Evolutionary conservation across 1,140 invertebrate species (phyloP).

Genomic region (Meloidogyne exigua): DNA sequence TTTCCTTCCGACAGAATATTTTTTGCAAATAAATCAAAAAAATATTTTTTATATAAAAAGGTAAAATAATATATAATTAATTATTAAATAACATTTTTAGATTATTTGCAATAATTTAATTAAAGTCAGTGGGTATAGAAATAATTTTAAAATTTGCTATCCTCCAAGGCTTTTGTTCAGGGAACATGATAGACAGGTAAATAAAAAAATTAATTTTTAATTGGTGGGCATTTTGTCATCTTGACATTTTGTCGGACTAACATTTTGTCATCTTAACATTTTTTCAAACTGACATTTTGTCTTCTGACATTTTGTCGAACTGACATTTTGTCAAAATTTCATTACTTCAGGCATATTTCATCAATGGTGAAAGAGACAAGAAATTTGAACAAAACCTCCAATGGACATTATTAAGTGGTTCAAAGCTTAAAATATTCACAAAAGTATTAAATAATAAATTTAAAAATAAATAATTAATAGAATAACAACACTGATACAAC

Average conservation of each 20-base stretch:
- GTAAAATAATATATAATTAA: no score
- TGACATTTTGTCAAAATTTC: no score
- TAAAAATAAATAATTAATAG: background rate
- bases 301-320: no score
- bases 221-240: no score
- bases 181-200: constrained; percentile 8
- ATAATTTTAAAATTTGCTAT: constrained; percentile 16
- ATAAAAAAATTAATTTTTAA: no score
- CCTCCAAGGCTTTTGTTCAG: background rate
- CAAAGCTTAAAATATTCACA: constrained; percentile 19
- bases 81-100: background rate
- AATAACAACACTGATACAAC: background rate
- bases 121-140: background rate
- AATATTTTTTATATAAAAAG: no score
- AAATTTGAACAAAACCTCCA: constrained; percentile 14
- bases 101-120: background rate
- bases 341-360: constrained; percentile 12
- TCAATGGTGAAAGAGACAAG: constrained; percentile 8
- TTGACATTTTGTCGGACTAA: no score
- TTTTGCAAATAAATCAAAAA: no score
- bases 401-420: background rate
- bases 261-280: no score
- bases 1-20: no score
- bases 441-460: background rate
- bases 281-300: no score